Percentiles rank a stretch among this genome's conserved stretches.
Conservation (phyloP, 30 jellyfish, hydroid and myxozoan genomes). For the Mastigias papua region DNA sequence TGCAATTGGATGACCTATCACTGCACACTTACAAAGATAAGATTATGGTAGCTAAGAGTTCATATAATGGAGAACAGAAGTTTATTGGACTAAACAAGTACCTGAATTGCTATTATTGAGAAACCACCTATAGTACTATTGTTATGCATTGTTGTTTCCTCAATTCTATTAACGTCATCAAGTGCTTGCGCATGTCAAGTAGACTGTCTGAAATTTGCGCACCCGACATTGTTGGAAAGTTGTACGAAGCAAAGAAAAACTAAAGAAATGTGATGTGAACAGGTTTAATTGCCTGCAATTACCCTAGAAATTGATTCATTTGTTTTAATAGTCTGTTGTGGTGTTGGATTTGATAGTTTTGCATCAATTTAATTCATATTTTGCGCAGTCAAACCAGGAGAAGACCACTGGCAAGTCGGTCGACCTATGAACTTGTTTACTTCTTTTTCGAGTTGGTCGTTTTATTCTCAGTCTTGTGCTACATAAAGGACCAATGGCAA, state of each 20-base stretch:
- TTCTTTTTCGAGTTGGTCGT: neutral
- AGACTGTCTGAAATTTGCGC: slow-evolving; percentile 12
- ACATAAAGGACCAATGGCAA: slow-evolving; percentile 41
- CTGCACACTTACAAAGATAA: no score
- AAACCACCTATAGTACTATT: neutral
- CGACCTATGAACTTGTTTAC: slow-evolving; percentile 43
- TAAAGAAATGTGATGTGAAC: slow-evolving; percentile 37
- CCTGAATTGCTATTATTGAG: neutral
- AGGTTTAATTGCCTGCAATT: neutral
- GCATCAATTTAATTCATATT: slow-evolving; percentile 24
- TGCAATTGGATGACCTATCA: no score
- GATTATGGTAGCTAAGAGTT: no score
- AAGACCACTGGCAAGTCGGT: slow-evolving; percentile 9
- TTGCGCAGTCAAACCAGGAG: slow-evolving; percentile 60
- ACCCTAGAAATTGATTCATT: neutral
- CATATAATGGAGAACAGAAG: no score
- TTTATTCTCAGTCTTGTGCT: neutral
- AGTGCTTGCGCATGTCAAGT: slow-evolving; percentile 15
- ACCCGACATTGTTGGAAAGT: slow-evolving; percentile 11
- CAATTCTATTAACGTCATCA: slow-evolving; percentile 11
- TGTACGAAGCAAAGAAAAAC: neutral
- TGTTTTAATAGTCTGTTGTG: neutral
- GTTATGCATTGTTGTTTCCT: neutral
- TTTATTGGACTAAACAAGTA: no score
- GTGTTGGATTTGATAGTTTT: neutral